Percentiles rank a stretch among this genome's conserved stretches.
Conservation (phyloP, 1,140 invertebrate species). For the Drosophila neocordata region DNA sequence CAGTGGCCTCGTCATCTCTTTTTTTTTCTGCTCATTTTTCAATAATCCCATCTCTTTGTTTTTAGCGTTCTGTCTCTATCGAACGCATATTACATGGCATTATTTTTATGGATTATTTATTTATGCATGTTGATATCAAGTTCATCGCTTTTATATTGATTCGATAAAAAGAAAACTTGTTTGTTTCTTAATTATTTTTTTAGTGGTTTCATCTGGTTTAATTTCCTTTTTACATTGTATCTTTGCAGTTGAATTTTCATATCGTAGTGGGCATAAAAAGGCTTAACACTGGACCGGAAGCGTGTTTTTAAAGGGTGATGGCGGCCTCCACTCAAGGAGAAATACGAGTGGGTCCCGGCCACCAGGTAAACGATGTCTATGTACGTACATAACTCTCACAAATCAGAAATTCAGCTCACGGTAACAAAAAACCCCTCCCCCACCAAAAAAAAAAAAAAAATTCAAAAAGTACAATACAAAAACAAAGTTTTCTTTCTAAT, state of each 20-base stretch:
- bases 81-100: conserved; percentile 70
- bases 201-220: conserved; percentile 29
- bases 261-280: conserved; percentile 82
- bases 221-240: conserved; percentile 27
- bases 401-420: conserved; percentile 83
- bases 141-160: conserved; percentile 67
- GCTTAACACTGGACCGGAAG: conserved; percentile 83
- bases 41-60: not conserved
- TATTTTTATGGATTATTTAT: conserved; percentile 78
- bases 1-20: conserved; percentile 29
- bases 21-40: conserved; percentile 14
- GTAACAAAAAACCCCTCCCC: conserved; percentile 77
- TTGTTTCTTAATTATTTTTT: not conserved
- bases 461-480: conserved; percentile 62
- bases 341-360: conserved; percentile 96
- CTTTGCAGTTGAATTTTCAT: conserved; percentile 80
- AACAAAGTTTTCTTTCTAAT: conserved; percentile 48
- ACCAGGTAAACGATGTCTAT: conserved; percentile 91
- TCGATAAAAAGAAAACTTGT: conserved; percentile 4
- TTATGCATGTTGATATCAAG: conserved; percentile 70
- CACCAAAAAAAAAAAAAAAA: conserved; percentile 14
- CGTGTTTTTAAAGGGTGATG: conserved; percentile 83
- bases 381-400: conserved; percentile 85
- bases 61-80: conserved; percentile 9
- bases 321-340: conserved; percentile 93